Evolutionary conservation across 2,888 invertebrate genomes (phyloP), one percentile per base, ranked within the genome.

Genomic region (Dendrolimus pini): DNA sequence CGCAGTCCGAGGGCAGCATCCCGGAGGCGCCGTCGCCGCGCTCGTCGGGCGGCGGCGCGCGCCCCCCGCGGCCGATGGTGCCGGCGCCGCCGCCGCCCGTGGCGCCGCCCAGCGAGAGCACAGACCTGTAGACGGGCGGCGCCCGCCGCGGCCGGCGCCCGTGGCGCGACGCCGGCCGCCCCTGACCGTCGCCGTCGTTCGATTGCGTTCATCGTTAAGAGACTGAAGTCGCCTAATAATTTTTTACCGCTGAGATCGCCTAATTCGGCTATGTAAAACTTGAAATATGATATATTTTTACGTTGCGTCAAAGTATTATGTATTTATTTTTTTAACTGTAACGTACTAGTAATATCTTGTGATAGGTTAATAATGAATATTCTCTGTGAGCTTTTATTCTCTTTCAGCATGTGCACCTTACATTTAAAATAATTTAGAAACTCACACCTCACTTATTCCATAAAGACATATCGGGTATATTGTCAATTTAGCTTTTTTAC

Each of bases 1-100:
- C 93, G 62, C 92, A 93, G 74, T 93, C 93, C 54, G 93, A 93
- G 71, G 93, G 93, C 54, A 93, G 92, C 70, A 93, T 93, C 70
- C 87, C 93, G 62, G 93, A 93, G 66, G 83, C 86, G 60, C 92
- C 85, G 61, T 78, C 84, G 14, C 85, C 85, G 61, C 77, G 82
- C 18, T 65, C 72, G 58, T 73, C 69, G 62, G 70, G 75, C 52
- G 72, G 78, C 54, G 74, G 79, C 18, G 75, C 80, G 56, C 80
- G 85, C 1, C 86, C 86, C 47, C 82, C 82, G 56, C 80, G 81
- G 14, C 85, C 79, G 55, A 74, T 75, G 12, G 78, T 81, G 61
- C 80, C 82, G 52, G 80, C 82, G 65, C 82, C 87, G 53, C 85
- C 87, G 56, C 85, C 86, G 41, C 84, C 80, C 30, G 69, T 68